Evolutionary conservation across 2,113 vertebrate species (phyloP).

Genomic region (Lophura nycthemera): DNA sequence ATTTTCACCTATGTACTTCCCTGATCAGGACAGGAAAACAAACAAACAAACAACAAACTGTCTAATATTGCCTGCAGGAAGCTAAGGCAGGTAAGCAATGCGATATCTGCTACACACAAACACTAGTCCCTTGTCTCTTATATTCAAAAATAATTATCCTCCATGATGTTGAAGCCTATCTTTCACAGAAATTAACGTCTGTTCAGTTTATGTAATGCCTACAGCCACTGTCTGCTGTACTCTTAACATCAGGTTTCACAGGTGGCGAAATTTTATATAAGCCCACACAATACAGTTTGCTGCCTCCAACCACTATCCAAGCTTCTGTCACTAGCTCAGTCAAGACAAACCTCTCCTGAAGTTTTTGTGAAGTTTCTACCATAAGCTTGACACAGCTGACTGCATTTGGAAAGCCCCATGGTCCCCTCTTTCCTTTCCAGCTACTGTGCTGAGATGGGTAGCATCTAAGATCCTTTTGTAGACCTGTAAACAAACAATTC

Average conservation of each 20-base stretch:
- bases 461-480: slow-evolving; percentile 54
- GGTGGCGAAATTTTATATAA: background rate
- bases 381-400: slow-evolving; percentile 28
- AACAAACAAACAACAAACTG: background rate
- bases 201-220: background rate
- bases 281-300: background rate
- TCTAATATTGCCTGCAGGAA: background rate
- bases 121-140: background rate
- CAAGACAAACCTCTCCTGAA: background rate
- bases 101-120: background rate
- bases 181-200: background rate
- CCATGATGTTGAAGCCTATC: background rate
- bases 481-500: slow-evolving; percentile 58
- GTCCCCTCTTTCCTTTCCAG: slow-evolving; percentile 52
- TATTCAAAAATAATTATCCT: background rate
- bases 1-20: background rate
- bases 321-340: background rate
- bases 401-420: slow-evolving; percentile 34
- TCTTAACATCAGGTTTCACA: background rate
- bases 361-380: slow-evolving; percentile 32
- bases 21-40: background rate
- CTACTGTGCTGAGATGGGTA: slow-evolving; percentile 46
- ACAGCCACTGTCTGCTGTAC: background rate
- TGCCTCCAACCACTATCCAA: background rate
- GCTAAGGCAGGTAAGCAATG: background rate